phyloP scores from a whole-genome alignment of 2,113 vertebrate genomes.

The Lasiurus cinereus region DNA sequence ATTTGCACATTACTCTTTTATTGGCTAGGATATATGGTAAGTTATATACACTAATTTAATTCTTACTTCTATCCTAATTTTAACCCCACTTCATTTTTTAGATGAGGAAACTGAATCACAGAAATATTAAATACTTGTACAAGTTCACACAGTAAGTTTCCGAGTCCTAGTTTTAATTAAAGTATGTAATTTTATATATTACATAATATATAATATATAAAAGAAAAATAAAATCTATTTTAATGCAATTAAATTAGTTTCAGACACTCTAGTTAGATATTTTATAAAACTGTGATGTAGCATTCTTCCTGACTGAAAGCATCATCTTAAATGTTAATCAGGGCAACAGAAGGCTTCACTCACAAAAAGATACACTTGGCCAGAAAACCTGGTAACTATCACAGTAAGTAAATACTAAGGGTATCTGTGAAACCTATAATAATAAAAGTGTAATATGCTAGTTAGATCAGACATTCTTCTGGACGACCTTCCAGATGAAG shows the following conservation, averaged over 20 bases:
- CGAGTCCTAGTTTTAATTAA: constrained; percentile 23
- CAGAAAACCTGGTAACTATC: background rate
- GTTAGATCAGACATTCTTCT: too few species aligned
- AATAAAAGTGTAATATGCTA: constrained; percentile 8
- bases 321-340: background rate
- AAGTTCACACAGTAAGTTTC: background rate
- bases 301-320: background rate
- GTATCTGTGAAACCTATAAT: background rate
- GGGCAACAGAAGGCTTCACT: background rate
- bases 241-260: constrained; percentile 56
- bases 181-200: constrained; percentile 11
- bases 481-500: too few species aligned
- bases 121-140: background rate
- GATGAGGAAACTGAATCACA: background rate
- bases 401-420: background rate
- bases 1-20: too few species aligned
- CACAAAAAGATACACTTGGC: background rate
- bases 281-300: background rate
- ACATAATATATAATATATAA: background rate
- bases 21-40: background rate
- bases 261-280: background rate
- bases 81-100: background rate
- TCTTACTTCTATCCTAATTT: background rate
- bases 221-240: background rate
- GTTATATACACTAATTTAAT: background rate